phyloP scores from a whole-genome alignment of 2,113 vertebrate genomes.

The Thunnus maccoyii region DNA sequence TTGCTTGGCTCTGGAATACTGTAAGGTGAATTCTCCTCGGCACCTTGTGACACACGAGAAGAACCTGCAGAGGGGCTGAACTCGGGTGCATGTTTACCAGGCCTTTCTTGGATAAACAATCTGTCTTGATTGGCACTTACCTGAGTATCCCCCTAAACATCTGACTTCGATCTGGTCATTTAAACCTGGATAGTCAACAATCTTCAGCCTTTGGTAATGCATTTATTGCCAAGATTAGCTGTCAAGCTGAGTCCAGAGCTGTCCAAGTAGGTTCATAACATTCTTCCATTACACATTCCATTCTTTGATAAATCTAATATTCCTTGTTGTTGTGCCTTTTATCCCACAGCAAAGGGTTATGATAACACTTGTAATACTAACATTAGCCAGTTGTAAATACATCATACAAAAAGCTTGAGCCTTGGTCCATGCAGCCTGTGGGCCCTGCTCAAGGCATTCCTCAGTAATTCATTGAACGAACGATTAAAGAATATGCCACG shows the following conservation, averaged over 20 bases:
- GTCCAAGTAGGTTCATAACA: constrained; percentile 26
- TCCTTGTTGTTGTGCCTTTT: constrained; percentile 18
- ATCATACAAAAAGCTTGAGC: constrained; percentile 39
- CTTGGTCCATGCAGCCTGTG: background rate
- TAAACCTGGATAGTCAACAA: background rate
- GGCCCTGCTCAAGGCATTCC: background rate
- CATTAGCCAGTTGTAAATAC: constrained; percentile 44
- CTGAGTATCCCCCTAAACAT: constrained; percentile 22
- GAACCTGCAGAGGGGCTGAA: constrained; percentile 52
- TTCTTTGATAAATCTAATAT: constrained; percentile 34
- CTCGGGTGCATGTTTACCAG: constrained; percentile 48
- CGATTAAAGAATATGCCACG: too few species aligned
- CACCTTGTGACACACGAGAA: constrained; percentile 63
- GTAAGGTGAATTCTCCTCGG: constrained; percentile 67
- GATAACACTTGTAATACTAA: constrained; percentile 43
- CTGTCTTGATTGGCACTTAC: constrained; percentile 58
- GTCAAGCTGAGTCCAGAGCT: constrained; percentile 17
- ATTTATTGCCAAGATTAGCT: constrained; percentile 33
- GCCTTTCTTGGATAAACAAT: constrained; percentile 67
- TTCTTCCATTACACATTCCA: constrained; percentile 28
- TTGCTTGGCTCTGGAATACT: constrained; percentile 78
- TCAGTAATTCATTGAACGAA: constrained; percentile 34
- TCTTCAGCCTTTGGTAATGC: constrained; percentile 14
- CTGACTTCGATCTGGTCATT: constrained; percentile 27
- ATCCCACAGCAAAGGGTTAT: constrained; percentile 10